Evolutionary conservation across 2,797 vertebrate species (phyloP).

Genomic region (Coluber constrictor): DNA sequence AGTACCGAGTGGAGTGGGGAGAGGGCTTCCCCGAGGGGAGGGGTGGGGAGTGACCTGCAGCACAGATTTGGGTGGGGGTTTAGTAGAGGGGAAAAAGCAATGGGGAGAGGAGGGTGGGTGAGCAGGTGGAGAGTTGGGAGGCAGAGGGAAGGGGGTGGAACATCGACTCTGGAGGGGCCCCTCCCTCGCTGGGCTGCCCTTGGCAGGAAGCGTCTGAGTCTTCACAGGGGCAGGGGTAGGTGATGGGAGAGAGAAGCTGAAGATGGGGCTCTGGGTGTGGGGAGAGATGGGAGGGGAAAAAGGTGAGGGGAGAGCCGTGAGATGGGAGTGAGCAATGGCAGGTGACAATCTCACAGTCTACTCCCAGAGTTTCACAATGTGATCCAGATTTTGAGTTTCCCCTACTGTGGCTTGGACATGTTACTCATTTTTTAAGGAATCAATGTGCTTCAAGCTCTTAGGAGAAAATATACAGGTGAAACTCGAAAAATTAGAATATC

Average conservation of each 20-base stretch:
- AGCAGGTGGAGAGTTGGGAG: slow-evolving; percentile 76
- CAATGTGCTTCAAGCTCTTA: neutral
- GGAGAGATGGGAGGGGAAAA: slow-evolving; percentile 61
- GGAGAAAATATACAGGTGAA: too few relatives aligned
- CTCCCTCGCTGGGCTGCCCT: slow-evolving; percentile 81
- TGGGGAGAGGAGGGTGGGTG: slow-evolving; percentile 72
- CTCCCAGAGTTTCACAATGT: neutral
- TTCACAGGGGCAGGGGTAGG: slow-evolving; percentile 76
- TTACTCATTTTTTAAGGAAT: too few relatives aligned
- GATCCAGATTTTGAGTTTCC: neutral
- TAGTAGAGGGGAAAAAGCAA: slow-evolving; percentile 81
- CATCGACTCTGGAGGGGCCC: slow-evolving; percentile 78
- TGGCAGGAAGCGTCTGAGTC: slow-evolving; percentile 86
- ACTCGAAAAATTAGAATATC: too few relatives aligned
- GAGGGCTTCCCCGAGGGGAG: slow-evolving; percentile 79
- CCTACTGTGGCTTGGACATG: neutral
- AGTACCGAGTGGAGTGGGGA: slow-evolving; percentile 88
- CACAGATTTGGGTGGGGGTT: slow-evolving; percentile 83
- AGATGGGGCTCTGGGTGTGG: slow-evolving; percentile 81
- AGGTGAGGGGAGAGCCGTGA: slow-evolving; percentile 46
- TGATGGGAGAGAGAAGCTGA: slow-evolving; percentile 79
- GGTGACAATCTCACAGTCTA: slow-evolving; percentile 11
- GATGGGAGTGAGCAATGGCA: slow-evolving; percentile 38
- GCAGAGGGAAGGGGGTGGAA: slow-evolving; percentile 79
- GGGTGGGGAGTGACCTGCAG: slow-evolving; percentile 86